Evolutionary conservation across 2,888 invertebrate species (phyloP).

Genomic region (Cryptops parisi): DNA sequence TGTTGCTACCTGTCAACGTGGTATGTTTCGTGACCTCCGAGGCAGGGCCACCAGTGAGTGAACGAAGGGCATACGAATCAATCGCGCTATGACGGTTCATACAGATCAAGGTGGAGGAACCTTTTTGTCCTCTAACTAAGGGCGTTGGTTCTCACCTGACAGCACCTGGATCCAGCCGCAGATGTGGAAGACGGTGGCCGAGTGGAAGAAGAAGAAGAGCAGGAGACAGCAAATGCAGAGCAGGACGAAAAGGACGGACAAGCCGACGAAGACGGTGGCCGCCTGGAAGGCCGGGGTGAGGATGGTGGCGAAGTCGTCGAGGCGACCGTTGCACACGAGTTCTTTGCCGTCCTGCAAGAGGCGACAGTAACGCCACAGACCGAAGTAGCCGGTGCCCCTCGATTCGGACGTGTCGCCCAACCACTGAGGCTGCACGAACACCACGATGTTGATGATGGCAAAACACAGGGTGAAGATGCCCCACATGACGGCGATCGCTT

Average conservation of each 20-base stretch:
- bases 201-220: constrained; percentile 82
- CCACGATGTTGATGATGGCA: constrained; percentile 85
- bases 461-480: constrained; percentile 95
- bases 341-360: constrained; percentile 51
- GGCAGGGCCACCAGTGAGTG: too few relatives aligned
- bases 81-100: too few relatives aligned
- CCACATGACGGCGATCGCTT: constrained; percentile 91
- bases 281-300: constrained; percentile 68
- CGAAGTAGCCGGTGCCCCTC: constrained; percentile 79
- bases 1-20: too few relatives aligned
- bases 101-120: too few relatives aligned
- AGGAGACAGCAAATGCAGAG: constrained; percentile 74
- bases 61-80: too few relatives aligned
- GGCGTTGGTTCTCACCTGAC: constrained; percentile 84
- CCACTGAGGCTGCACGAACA: constrained; percentile 87
- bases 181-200: constrained; percentile 78
- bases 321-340: constrained; percentile 59
- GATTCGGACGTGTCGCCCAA: constrained; percentile 60
- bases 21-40: too few relatives aligned
- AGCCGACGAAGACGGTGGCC: constrained; percentile 75
- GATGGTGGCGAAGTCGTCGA: constrained; percentile 68
- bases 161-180: constrained; percentile 93
- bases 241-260: constrained; percentile 69
- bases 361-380: constrained; percentile 78
- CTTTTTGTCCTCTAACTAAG: too few relatives aligned